Evolutionary conservation across 1,140 invertebrate species (phyloP).

Genomic region (Octopus bimaculoides): DNA sequence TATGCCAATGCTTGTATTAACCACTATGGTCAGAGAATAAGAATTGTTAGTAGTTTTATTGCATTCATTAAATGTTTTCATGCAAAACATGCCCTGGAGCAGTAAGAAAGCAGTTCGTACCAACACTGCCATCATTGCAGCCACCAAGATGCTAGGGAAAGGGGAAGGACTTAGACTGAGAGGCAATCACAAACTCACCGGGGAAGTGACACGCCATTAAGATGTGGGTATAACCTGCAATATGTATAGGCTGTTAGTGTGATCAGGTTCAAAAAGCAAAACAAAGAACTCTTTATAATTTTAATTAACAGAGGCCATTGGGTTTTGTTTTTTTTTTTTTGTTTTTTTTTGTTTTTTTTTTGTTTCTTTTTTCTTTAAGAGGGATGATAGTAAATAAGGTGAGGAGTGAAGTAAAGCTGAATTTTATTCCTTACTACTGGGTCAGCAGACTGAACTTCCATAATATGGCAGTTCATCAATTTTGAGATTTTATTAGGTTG

Average conservation of each 20-base stretch:
- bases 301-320: too few species aligned
- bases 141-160: not conserved
- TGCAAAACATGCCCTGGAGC: not conserved
- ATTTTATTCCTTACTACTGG: too few species aligned
- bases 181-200: constrained; percentile 13
- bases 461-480: too few species aligned
- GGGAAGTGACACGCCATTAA: constrained; percentile 14
- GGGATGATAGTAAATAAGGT: too few species aligned
- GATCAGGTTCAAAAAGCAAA: constrained; percentile 10
- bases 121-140: not conserved
- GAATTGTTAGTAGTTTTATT: constrained; percentile 2
- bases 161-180: constrained; percentile 1
- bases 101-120: constrained; percentile 3
- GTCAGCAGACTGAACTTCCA: too few species aligned
- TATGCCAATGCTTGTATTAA: too few species aligned
- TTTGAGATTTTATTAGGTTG: too few species aligned
- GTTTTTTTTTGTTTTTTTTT: too few species aligned
- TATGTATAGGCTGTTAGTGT: constrained; percentile 10
- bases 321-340: too few species aligned
- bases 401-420: too few species aligned
- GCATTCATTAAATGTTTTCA: not conserved
- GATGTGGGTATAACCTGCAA: constrained; percentile 11
- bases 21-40: not conserved
- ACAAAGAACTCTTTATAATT: not conserved
- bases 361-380: too few species aligned